Evolutionary conservation across 1,140 invertebrate species (phyloP).

Genomic region (Artemia franciscana): DNA sequence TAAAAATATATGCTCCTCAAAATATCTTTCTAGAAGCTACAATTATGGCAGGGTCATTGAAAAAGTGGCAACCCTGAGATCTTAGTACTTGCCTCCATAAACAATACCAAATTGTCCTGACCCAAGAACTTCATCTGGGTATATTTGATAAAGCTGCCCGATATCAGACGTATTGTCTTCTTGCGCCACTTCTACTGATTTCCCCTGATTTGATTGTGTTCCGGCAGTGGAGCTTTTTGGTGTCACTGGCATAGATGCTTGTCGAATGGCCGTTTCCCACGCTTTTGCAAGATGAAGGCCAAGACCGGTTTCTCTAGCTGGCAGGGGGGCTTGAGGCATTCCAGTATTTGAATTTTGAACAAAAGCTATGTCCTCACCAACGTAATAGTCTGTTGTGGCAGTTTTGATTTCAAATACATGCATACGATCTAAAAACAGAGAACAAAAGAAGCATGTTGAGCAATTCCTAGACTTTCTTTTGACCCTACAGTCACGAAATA

Average conservation of each 20-base stretch:
- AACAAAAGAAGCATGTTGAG: background rate
- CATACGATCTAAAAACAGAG: slow-evolving; percentile 24
- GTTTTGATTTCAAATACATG: slow-evolving; percentile 75
- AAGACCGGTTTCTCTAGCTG: slow-evolving; percentile 48
- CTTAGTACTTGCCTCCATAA: no score
- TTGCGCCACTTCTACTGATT: slow-evolving; percentile 23
- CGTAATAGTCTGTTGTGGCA: slow-evolving; percentile 60
- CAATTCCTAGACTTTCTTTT: background rate
- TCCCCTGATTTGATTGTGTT: background rate
- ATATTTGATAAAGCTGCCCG: slow-evolving; percentile 78
- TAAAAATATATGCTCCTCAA: no score
- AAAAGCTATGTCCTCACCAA: slow-evolving; percentile 34
- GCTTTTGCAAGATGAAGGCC: slow-evolving; percentile 66
- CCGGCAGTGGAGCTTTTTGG: slow-evolving; percentile 17
- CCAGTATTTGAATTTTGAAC: slow-evolving; percentile 5
- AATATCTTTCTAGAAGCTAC: no score
- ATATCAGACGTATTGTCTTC: slow-evolving; percentile 57
- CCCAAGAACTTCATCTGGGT: slow-evolving; percentile 85
- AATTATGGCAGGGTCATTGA: no score
- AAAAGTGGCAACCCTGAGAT: no score
- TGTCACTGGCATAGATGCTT: slow-evolving; percentile 82
- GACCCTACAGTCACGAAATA: background rate
- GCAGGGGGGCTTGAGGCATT: slow-evolving; percentile 18
- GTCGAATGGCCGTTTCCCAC: slow-evolving; percentile 81
- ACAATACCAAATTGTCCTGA: slow-evolving; percentile 97